Base-by-base conservation (phyloP, 2,113 vertebrate species). In the Lagopus leucura region DNA sequence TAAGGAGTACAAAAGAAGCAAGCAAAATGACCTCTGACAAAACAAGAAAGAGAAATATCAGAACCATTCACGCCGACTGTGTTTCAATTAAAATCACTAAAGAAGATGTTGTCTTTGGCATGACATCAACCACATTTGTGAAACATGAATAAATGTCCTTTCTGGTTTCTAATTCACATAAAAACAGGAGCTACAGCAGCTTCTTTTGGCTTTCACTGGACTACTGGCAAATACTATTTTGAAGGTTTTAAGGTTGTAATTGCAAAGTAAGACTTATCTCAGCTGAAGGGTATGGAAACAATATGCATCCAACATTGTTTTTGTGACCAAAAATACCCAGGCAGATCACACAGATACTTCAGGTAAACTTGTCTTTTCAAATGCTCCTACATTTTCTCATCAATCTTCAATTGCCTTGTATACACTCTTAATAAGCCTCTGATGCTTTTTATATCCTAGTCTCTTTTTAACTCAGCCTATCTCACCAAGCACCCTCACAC, bases 51-150 rank as follows among this genome's bases (percentile, higher is more conserved):
- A 91, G 40, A 90, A 93, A 36, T 86, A 77, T 3, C 8, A 92
- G 61, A 91, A 71, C 27, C 4, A 92, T 74, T 67, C n/a, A 48
- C 22, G 55, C 28, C 55, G 69, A 75, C 36, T 63, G 55, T 90
- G 67, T 80, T 95, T 76, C 88, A 94, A 91, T 95, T 90, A 90
- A 94, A 88, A 78, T n/a, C 18, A 71, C 65, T 89, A 91, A 70
- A 58, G 58, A 92, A 87, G 65, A 82, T 0, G 0, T 60, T 82
- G 36, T 60, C 83, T 77, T 92, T 94, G 90, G 72, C 91, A 66
- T 74, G 69, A 82, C n/a, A 82, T 89, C 87, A 95, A 93, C 74
- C 77, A 82, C 25, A 69, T 87, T 85, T 90, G 60, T 82, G 76
- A 83, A 81, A 89, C 38, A 48, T 4, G 45, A 94, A 87, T 36